phyloP scores from a whole-genome alignment of 2,888 invertebrate species.

The Cremastobaeus sp. region DNA sequence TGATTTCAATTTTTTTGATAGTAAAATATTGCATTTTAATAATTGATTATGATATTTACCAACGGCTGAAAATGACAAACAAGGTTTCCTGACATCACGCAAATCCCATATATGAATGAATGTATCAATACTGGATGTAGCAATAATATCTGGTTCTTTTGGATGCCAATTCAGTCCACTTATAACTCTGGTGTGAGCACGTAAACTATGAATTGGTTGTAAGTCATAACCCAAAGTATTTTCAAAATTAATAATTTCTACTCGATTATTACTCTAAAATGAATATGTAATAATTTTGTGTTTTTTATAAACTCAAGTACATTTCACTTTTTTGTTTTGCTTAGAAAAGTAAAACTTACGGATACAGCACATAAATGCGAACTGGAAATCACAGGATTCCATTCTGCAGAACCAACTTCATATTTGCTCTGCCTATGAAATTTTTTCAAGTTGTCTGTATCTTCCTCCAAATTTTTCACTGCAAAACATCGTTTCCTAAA shows the following conservation, averaged over 20 bases:
- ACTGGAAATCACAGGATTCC: conserved; percentile 89
- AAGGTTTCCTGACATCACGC: conserved; percentile 90
- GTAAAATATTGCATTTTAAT: too few relatives aligned
- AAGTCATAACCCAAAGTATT: conserved; percentile 82
- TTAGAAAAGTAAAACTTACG: conserved; percentile 79
- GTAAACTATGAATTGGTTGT: conserved; percentile 85
- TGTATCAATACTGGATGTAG: conserved; percentile 96
- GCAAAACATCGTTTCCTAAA: conserved; percentile 87
- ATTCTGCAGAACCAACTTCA: conserved; percentile 94
- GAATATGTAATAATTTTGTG: neutral
- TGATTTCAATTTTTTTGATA: too few relatives aligned
- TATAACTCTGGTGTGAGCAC: conserved; percentile 90
- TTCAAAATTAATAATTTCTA: conserved; percentile 91
- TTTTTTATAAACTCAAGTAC: neutral
- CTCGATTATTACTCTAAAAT: conserved; percentile 88
- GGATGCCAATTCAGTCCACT: conserved; percentile 96
- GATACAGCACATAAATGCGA: conserved; percentile 92
- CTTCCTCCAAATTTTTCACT: conserved; percentile 86
- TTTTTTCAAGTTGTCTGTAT: conserved; percentile 85
- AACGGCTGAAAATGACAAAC: conserved; percentile 91
- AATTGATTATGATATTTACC: too few relatives aligned
- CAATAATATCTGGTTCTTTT: conserved; percentile 85
- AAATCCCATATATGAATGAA: conserved; percentile 97
- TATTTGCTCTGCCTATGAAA: conserved; percentile 94
- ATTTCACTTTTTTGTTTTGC: neutral